phyloP scores from a whole-genome alignment of 2,888 invertebrate species.

The Micoletzkya japonica region DNA sequence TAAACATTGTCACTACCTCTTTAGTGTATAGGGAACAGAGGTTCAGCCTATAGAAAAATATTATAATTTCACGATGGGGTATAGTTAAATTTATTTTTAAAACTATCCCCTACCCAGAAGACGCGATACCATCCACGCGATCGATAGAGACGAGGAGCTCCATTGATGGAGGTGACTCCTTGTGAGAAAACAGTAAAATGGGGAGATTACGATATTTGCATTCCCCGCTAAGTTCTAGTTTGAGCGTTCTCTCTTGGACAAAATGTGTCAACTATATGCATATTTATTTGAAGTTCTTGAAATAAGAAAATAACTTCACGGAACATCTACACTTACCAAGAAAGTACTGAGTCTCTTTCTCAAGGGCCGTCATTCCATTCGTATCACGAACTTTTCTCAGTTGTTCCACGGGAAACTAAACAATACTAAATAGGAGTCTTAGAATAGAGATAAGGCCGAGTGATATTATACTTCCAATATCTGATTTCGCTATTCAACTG shows the following conservation, averaged over 20 bases:
- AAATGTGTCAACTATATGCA: too few relatives aligned
- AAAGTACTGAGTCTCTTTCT: slow-evolving; percentile 57
- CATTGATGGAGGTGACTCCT: slow-evolving; percentile 22
- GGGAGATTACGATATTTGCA: neutral
- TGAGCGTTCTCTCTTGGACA: too few relatives aligned
- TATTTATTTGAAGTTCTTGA: neutral
- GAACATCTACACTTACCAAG: slow-evolving; percentile 42
- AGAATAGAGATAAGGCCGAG: neutral
- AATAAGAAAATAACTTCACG: neutral
- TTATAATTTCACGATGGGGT: too few relatives aligned
- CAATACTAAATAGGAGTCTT: slow-evolving; percentile 31
- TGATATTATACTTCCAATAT: neutral
- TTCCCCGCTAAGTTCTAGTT: too few relatives aligned
- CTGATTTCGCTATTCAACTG: neutral
- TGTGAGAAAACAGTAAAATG: neutral
- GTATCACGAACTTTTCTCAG: slow-evolving; percentile 53
- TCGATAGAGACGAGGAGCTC: slow-evolving; percentile 13
- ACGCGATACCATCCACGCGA: slow-evolving; percentile 2
- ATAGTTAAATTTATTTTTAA: too few relatives aligned
- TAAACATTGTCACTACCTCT: too few relatives aligned
- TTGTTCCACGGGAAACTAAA: slow-evolving; percentile 54
- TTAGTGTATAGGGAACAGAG: too few relatives aligned
- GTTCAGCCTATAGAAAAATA: too few relatives aligned
- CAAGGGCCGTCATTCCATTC: slow-evolving; percentile 51
- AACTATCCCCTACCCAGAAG: slow-evolving; percentile 17